Percentiles rank a stretch among this genome's conserved stretches.
Conservation (phyloP, 2,888 invertebrate species). For the Hypomecis atomaria region DNA sequence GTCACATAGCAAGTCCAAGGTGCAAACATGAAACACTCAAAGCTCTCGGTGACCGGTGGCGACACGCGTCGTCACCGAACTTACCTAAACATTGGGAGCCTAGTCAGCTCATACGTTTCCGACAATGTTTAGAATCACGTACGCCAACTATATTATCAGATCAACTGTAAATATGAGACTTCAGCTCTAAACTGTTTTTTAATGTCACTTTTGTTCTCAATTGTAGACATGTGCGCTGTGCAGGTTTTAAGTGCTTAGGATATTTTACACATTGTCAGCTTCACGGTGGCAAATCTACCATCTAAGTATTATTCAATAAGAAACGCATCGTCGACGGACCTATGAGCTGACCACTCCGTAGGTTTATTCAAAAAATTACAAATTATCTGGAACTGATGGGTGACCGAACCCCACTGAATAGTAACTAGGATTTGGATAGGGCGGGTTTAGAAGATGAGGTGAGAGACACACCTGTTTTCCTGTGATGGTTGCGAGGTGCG, state of each 20-base stretch:
- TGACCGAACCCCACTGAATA: constrained; percentile 18
- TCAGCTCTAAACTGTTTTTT: too few relatives aligned
- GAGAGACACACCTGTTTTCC: constrained; percentile 76
- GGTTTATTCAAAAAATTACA: constrained; percentile 46
- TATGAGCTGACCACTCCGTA: constrained; percentile 52
- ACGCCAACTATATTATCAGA: too few relatives aligned
- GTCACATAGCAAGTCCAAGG: constrained; percentile 86
- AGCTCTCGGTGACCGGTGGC: constrained; percentile 81
- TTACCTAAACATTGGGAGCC: constrained; percentile 66
- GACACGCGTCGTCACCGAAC: constrained; percentile 73
- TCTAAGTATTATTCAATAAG: too few relatives aligned
- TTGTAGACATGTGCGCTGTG: too few relatives aligned
- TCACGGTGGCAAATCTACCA: too few relatives aligned
- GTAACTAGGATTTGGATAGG: constrained; percentile 25
- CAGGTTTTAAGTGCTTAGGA: too few relatives aligned
- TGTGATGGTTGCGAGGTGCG: constrained; percentile 72
- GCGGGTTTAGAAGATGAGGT: constrained; percentile 26
- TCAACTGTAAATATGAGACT: too few relatives aligned
- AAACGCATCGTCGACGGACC: constrained; percentile 25
- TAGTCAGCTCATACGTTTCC: constrained; percentile 46
- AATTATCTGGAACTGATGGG: constrained; percentile 37
- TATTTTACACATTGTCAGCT: too few relatives aligned
- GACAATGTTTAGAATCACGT: not conserved
- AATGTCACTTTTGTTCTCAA: too few relatives aligned
- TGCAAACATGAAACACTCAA: constrained; percentile 86